These are phyloP conservation scores for Pteruthius melanotis DNA, from an alignment of 2,113 vertebrate genomes.

Conservation along the genomic window DNA sequence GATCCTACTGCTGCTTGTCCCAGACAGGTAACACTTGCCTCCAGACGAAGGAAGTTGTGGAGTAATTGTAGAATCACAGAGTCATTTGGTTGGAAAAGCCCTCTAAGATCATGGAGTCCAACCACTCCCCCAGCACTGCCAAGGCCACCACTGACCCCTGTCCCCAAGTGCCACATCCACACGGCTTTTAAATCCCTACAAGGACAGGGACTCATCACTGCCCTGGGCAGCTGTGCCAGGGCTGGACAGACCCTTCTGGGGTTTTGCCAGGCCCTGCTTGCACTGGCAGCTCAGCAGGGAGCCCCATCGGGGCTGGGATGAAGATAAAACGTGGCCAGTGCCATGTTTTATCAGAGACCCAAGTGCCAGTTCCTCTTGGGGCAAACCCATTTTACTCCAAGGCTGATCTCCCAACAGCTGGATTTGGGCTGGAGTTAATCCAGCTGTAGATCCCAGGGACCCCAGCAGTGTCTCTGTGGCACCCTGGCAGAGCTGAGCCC, in stretches of 20 bases:
- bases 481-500: not conserved
- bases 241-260: not conserved
- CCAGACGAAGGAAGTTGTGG: not conserved
- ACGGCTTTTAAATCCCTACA: not conserved
- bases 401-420: not conserved
- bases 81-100: not conserved
- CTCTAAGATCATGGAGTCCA: not conserved
- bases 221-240: not conserved
- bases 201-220: not conserved
- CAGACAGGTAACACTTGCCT: rapidly evolving
- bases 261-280: not conserved
- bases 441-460: not conserved
- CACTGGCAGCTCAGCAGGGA: not conserved
- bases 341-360: not conserved
- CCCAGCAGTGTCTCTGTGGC: not conserved
- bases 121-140: not conserved
- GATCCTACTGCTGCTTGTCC: not conserved
- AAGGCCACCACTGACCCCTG: not conserved
- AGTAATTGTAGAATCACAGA: not conserved
- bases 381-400: not conserved
- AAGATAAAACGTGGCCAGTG: not conserved
- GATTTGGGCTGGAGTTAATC: not conserved
- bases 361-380: rapidly evolving
- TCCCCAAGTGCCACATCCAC: not conserved
- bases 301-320: not conserved